Evolutionary conservation across 1,140 invertebrate species (phyloP).

Genomic region (Pseudomyrmex flavicornis): DNA sequence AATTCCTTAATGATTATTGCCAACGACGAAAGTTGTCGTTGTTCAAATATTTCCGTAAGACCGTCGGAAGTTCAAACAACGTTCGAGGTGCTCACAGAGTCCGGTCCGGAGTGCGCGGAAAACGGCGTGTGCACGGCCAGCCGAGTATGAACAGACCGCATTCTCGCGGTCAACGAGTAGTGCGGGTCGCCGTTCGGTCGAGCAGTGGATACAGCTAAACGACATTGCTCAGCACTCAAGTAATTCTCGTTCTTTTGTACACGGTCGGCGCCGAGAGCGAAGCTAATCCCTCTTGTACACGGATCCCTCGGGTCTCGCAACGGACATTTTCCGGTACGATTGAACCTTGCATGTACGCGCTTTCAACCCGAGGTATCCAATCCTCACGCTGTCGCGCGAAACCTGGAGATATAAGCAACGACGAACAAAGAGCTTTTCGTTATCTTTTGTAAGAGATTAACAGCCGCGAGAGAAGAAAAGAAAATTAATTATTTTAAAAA

Average conservation of each 20-base stretch:
- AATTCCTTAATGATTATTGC: slow-evolving; percentile 53
- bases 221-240: slow-evolving; percentile 54
- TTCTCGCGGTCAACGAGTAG: slow-evolving; percentile 58
- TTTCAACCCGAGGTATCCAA: slow-evolving; percentile 6
- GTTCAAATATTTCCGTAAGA: slow-evolving; percentile 49
- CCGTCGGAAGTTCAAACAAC: slow-evolving; percentile 40
- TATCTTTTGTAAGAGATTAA: neutral
- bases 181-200: slow-evolving; percentile 47
- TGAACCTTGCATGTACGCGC: slow-evolving; percentile 8
- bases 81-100: neutral
- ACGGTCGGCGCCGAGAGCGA: slow-evolving; percentile 30
- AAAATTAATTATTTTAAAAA: no score
- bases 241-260: slow-evolving; percentile 53
- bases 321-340: slow-evolving; percentile 44
- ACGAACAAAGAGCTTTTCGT: neutral
- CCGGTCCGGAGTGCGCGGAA: slow-evolving; percentile 18
- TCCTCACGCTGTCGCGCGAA: slow-evolving; percentile 12
- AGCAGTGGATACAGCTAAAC: slow-evolving; percentile 49
- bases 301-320: neutral
- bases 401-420: slow-evolving; percentile 4
- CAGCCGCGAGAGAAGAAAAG: no score
- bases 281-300: slow-evolving; percentile 42
- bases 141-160: slow-evolving; percentile 49
- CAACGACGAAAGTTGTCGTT: slow-evolving; percentile 52
- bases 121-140: slow-evolving; percentile 26